Evolutionary conservation across 2,888 invertebrate genomes (phyloP).

Genomic region (Morpho helenor): DNA sequence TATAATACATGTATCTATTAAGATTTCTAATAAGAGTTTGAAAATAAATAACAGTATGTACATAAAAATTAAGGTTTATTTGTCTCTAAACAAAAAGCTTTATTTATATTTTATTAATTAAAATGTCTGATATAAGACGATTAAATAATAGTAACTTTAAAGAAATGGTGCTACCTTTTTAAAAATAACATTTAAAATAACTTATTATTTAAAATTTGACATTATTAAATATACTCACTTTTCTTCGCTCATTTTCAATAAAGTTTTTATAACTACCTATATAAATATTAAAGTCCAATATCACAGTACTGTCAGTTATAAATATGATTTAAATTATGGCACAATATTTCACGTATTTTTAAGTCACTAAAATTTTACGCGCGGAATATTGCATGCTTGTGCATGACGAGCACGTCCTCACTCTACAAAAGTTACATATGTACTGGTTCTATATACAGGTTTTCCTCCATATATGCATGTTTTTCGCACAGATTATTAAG

Average conservation of each 20-base stretch:
- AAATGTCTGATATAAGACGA: too few relatives aligned
- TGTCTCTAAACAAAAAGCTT: too few relatives aligned
- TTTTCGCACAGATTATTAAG: constrained; percentile 28
- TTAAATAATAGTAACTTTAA: too few relatives aligned
- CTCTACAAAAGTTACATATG: constrained; percentile 25
- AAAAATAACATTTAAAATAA: too few relatives aligned
- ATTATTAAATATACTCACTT: constrained; percentile 46
- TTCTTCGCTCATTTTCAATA: constrained; percentile 49
- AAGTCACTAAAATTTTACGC: constrained; percentile 15
- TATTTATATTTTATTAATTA: too few relatives aligned
- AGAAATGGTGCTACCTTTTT: too few relatives aligned
- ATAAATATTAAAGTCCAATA: constrained; percentile 37
- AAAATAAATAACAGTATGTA: too few relatives aligned
- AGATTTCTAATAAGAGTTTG: too few relatives aligned
- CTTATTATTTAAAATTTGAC: too few relatives aligned
- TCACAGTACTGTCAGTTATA: constrained; percentile 35
- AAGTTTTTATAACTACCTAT: constrained; percentile 8
- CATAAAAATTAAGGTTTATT: too few relatives aligned
- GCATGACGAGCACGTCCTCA: constrained; percentile 25
- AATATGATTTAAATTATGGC: constrained; percentile 17
- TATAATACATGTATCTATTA: too few relatives aligned
- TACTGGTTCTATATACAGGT: constrained; percentile 31
- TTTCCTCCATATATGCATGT: constrained; percentile 35
- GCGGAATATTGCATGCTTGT: constrained; percentile 28
- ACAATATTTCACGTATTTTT: constrained; percentile 35